Conservation (phyloP, 2,113 vertebrate species). For the Puffinus mauretanicus region DNA sequence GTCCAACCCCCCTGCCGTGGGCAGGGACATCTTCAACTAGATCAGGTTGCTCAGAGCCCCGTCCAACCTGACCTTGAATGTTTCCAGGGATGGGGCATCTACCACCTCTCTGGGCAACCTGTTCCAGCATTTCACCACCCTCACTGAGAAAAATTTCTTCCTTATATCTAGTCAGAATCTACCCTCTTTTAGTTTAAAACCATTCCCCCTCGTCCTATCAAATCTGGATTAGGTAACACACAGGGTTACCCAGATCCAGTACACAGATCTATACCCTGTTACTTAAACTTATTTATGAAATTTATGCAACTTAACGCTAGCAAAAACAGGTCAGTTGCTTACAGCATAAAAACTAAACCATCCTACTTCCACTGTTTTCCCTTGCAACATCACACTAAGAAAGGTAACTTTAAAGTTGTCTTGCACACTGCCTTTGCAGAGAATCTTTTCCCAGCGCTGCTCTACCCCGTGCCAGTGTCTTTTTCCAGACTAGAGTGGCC, state of each 20-base stretch:
- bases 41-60: not conserved
- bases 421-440: not conserved
- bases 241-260: not conserved
- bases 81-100: not conserved
- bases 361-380: not conserved
- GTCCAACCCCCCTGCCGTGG: not conserved
- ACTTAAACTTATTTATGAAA: not conserved
- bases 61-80: not conserved
- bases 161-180: not conserved
- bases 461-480: not conserved
- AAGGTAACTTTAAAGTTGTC: not conserved
- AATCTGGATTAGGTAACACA: not conserved
- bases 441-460: not conserved
- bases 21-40: not conserved
- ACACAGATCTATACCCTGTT: not conserved
- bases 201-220: not conserved
- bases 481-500: not conserved
- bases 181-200: not conserved
- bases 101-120: not conserved
- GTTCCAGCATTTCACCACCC: not conserved
- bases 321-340: not conserved
- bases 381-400: not conserved
- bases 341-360: not conserved
- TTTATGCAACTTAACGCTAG: not conserved
- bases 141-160: not conserved